These are phyloP conservation scores for Zygothrica quintamaculata DNA, from an alignment of 2,888 invertebrate species.

Conservation along the genomic window DNA sequence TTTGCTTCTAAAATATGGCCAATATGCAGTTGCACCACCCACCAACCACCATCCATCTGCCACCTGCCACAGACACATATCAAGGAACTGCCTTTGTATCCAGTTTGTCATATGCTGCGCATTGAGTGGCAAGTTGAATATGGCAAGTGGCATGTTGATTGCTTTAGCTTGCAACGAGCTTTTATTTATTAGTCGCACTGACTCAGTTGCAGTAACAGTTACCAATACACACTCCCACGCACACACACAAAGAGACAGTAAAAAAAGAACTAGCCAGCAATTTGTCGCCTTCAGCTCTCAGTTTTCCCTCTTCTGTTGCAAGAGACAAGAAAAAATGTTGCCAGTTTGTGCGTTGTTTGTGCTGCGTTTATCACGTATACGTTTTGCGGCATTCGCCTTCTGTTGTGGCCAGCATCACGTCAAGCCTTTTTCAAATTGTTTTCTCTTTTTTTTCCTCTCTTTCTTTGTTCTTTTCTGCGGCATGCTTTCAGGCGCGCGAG, in stretches of 20 bases:
- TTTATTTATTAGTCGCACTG: conserved; percentile 44
- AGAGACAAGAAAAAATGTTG: conserved; percentile 18
- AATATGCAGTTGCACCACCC: conserved; percentile 15
- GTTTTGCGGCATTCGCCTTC: conserved; percentile 17
- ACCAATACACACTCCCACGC: conserved; percentile 8
- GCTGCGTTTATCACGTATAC: conserved; percentile 29
- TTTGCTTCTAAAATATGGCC: conserved; percentile 41
- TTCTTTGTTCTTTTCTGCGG: conserved; percentile 33
- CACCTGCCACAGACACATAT: too few relatives aligned
- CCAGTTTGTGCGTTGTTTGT: conserved; percentile 16
- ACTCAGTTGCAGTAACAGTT: conserved; percentile 23
- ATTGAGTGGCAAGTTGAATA: conserved; percentile 34
- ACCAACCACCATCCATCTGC: background rate
- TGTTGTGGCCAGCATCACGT: conserved; percentile 37
- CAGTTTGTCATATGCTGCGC: conserved; percentile 41
- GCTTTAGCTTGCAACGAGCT: conserved; percentile 19
- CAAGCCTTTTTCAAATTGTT: conserved; percentile 18
- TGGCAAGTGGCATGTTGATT: conserved; percentile 33
- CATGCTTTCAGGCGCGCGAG: conserved; percentile 54
- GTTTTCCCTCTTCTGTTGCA: background rate
- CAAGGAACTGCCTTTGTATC: background rate
- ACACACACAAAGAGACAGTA: too few relatives aligned
- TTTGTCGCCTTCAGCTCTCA: conserved; percentile 2
- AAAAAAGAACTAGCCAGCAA: conserved; percentile 7
- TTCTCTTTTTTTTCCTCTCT: background rate